Conservation (phyloP, 2,113 vertebrate genomes). For the Symphodus melops region DNA sequence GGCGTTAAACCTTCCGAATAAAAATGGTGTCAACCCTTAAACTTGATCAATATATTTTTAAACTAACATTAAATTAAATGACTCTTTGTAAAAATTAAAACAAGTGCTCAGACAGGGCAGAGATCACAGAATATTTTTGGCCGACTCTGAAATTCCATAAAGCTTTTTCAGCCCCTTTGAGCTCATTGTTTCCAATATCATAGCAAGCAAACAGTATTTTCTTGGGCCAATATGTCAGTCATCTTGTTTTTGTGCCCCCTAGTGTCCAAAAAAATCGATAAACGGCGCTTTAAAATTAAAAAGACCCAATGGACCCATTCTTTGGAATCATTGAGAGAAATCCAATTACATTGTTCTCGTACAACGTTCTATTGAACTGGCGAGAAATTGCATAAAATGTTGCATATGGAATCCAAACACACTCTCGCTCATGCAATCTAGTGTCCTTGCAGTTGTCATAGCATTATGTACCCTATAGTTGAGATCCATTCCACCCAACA, state of each 20-base stretch:
- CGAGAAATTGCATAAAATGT: not conserved
- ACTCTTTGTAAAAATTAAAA: not conserved
- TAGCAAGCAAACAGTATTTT: not conserved
- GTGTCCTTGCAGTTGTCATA: conserved; percentile 8
- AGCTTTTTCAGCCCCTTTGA: not conserved
- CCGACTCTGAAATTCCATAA: not conserved
- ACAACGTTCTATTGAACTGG: conserved; percentile 2
- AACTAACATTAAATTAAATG: conserved; percentile 3
- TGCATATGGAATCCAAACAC: not conserved
- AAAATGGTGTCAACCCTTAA: not conserved
- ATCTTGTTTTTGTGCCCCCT: conserved; percentile 28
- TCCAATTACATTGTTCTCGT: conserved; percentile 7
- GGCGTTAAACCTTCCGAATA: conserved; percentile 4
- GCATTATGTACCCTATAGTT: conserved; percentile 1
- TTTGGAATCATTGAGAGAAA: conserved; percentile 20
- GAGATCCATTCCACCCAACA: conserved; percentile 12
- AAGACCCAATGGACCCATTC: not conserved
- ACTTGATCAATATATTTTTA: conserved; percentile 2
- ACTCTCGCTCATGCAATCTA: not conserved
- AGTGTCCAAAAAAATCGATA: conserved; percentile 22
- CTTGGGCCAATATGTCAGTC: not conserved
- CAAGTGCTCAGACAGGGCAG: not conserved
- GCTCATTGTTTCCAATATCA: not conserved
- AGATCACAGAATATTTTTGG: not conserved
- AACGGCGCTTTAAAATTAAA: conserved; percentile 27